Base-by-base conservation (phyloP, 1,140 invertebrate species). In the Heterodera schachtii region DNA sequence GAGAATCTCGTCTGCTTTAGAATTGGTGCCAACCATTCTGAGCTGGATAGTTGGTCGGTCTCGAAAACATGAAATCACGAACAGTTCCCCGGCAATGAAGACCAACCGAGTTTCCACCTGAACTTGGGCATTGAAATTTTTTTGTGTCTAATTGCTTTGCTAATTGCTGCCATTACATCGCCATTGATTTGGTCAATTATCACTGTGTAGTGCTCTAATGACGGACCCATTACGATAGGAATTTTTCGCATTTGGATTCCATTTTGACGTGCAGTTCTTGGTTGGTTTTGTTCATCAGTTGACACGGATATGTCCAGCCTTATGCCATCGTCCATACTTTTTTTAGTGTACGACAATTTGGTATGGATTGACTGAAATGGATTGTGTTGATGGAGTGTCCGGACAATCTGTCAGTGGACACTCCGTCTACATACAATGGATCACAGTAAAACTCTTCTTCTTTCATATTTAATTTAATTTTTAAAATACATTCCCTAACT, bases 51-150 rank as follows among this genome's bases (percentile, higher is more conserved):
- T 19, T 41, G 76, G 76, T 41, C 76, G 64, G 3, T 70, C 64
- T 41, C 49, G 69, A 67, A 78, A 78, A 47, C 76, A 78, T 21
- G 76, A 66, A n/a, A 78, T 78, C 47, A 78, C 70, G 46, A 78
- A 78, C 70, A 78, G 47, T 46, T 78, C 76, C 4, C 64, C 64
- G 11, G 76, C 76, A 69, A 78, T 78, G 21, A 52, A 64, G 31
- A 64, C 76, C 70, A 78, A 67, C 47, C 76, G 76, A 78, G 46
- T 70, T 46, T 78, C 76, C 47, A 49, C 64, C 76, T 78, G 9
- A 69, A 78, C 13, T 19, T n/a, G n/a, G n/a, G n/a, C n/a, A 41
- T 73, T 73, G 4, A 73, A 73, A 13, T 73, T 31, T n/a, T n/a
- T n/a, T n/a, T n/a, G n/a, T n/a, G n/a, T n/a, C n/a, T n/a, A n/a